phyloP scores from a whole-genome alignment of 2,113 vertebrate genomes.

The Gorsachius goisagi region DNA sequence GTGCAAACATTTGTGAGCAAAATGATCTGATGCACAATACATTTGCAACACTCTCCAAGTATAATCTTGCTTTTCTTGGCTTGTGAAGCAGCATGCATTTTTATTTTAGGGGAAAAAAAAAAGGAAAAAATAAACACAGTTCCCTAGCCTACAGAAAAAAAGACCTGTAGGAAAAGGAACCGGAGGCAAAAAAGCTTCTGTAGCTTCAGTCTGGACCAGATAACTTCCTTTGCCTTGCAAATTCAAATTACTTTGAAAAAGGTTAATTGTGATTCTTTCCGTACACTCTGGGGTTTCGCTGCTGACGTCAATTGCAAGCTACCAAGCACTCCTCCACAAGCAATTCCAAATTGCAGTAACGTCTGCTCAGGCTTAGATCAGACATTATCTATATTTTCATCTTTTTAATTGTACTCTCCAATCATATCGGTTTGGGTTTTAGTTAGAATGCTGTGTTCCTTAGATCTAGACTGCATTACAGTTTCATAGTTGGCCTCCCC shows the following conservation, averaged over 20 bases:
- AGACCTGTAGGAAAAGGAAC: background rate
- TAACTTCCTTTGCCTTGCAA: background rate
- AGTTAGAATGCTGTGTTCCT: background rate
- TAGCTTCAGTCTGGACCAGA: background rate
- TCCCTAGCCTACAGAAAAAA: background rate
- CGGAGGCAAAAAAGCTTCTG: background rate
- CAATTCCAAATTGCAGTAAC: background rate
- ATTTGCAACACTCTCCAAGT: background rate
- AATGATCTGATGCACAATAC: background rate
- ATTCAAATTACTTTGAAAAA: slow-evolving; percentile 32
- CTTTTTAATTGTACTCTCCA: background rate
- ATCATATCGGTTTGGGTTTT: background rate
- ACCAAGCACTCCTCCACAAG: background rate
- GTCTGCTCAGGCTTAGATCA: background rate
- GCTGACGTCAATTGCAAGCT: slow-evolving; percentile 17
- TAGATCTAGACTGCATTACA: background rate
- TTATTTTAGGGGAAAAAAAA: background rate
- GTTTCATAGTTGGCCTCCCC: background rate
- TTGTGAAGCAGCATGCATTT: background rate
- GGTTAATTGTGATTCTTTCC: slow-evolving; percentile 37
- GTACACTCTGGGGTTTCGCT: background rate
- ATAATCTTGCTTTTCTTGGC: background rate
- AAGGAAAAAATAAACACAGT: background rate
- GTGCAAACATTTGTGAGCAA: background rate
- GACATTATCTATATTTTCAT: background rate